phyloP scores from a whole-genome alignment of 2,797 vertebrate genomes.

The Chloroceryle inda region DNA sequence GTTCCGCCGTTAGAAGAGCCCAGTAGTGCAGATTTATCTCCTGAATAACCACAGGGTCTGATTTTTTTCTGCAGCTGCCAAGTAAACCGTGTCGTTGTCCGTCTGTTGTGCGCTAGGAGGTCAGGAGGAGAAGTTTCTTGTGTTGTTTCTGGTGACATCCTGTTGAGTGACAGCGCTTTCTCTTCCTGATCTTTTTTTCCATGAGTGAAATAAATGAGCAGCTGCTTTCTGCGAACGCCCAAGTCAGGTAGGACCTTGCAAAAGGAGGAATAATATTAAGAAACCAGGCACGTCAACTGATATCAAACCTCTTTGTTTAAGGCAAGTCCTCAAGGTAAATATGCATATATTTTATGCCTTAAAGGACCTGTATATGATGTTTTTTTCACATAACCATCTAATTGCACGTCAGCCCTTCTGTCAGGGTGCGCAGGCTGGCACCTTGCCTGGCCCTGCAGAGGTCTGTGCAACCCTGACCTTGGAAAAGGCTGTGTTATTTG shows the following conservation, averaged over 20 bases:
- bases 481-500: too few relatives aligned
- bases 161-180: neutral
- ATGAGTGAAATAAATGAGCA: neutral
- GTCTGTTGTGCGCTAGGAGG: neutral
- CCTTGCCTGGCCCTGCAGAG: neutral
- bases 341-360: neutral
- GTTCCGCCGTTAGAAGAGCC: accelerated
- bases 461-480: too few relatives aligned
- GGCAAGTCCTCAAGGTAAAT: neutral
- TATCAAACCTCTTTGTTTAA: neutral
- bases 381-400: neutral
- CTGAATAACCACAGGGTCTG: accelerated
- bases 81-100: accelerated
- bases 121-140: neutral
- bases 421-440: neutral
- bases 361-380: accelerated
- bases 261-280: neutral
- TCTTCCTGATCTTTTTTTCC: neutral
- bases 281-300: neutral
- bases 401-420: neutral
- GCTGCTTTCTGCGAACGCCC: neutral
- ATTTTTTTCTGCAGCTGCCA: neutral
- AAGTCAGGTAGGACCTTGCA: neutral
- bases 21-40: neutral
- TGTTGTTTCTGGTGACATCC: neutral